Evolutionary conservation across 1,140 invertebrate genomes (phyloP).

Genomic region (Globodera rostochiensis): DNA sequence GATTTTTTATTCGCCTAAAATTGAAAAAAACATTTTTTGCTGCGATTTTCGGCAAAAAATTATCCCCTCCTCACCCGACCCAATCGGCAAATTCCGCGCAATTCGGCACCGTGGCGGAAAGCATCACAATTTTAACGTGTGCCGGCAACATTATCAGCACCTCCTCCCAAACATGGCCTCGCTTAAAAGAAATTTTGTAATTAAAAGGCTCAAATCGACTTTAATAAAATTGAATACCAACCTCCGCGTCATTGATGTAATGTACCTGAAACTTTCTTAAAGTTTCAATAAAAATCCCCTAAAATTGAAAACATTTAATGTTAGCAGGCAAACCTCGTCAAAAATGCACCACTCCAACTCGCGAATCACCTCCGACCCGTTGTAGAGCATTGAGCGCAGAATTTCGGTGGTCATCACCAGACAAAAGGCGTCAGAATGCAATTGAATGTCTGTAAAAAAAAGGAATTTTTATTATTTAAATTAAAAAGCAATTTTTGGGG

Average conservation of each 20-base stretch:
- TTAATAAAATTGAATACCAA: constrained; percentile 17
- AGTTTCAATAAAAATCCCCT: no score
- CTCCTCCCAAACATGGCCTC: constrained; percentile 99
- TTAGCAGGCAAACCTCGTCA: constrained; percentile 74
- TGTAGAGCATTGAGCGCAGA: constrained; percentile 92
- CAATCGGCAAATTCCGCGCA: constrained; percentile 93
- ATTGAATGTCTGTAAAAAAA: constrained; percentile 73
- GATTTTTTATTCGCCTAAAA: constrained; percentile 66
- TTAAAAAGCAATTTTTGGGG: background rate
- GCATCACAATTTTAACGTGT: constrained; percentile 91
- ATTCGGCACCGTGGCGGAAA: constrained; percentile 97
- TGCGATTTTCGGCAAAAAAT: constrained; percentile 25
- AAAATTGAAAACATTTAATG: background rate
- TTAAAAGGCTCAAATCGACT: no score
- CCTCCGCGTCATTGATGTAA: constrained; percentile 93
- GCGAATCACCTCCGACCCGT: constrained; percentile 87
- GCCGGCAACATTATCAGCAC: constrained; percentile 90
- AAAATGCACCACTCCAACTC: constrained; percentile 99
- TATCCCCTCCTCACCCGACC: constrained; percentile 76
- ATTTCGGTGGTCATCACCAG: constrained; percentile 99
- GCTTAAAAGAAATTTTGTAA: constrained; percentile 54
- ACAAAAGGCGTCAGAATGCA: constrained; percentile 87
- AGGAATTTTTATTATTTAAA: background rate
- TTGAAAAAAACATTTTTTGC: constrained; percentile 10
- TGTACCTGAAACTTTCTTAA: constrained; percentile 73